Base-by-base conservation (phyloP, 2,113 vertebrate species). In the Brachypteracias leptosomus region DNA sequence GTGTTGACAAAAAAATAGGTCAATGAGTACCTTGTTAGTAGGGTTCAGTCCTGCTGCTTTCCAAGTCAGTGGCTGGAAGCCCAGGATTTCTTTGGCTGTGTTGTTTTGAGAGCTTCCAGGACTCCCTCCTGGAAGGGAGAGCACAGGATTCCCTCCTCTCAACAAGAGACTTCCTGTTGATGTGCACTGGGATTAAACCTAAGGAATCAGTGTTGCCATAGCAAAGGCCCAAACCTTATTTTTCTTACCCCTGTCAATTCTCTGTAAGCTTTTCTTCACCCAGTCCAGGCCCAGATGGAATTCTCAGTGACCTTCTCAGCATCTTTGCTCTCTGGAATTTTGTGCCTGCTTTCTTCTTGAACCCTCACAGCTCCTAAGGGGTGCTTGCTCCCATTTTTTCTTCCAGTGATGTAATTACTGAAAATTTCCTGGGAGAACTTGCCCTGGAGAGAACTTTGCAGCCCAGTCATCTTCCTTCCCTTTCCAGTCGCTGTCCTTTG, bases 41-140 rank as follows among this genome's bases (percentile, higher is more conserved):
- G 29, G 61, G 62, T 77, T 83, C 17, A 55, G 42, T 86, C 83
- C 46, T 89, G 36, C 40, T 0, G 2, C 57, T 93, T 90, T 61
- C n/a, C 0, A 0, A 74, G 35, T 55, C 0, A 0, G n/a, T 84
- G 73, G 61, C 88, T 81, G 52, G 46, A 81, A 74, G 68, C 72
- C 79, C 49, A 24, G 57, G 51, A 26, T 78, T 90, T 90, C 68
- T 81, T 76, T 78, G 76, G 36, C 83, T 84, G 55, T 78, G 13
- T 84, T 29, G 35, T 84, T 80, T 90, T 89, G 68, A 86, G 72
- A 77, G 40, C 33, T 86, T 88, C 40, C 7, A n/a, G n/a, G n/a
- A n/a, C n/a, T n/a, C n/a, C n/a, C n/a, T n/a, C n/a, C n/a, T n/a
- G n/a, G n/a, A n/a, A n/a, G n/a, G n/a, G n/a, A n/a, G n/a, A n/a